Base-by-base conservation (phyloP, 2,797 vertebrate species). In the Zenarchopterus dispar region DNA sequence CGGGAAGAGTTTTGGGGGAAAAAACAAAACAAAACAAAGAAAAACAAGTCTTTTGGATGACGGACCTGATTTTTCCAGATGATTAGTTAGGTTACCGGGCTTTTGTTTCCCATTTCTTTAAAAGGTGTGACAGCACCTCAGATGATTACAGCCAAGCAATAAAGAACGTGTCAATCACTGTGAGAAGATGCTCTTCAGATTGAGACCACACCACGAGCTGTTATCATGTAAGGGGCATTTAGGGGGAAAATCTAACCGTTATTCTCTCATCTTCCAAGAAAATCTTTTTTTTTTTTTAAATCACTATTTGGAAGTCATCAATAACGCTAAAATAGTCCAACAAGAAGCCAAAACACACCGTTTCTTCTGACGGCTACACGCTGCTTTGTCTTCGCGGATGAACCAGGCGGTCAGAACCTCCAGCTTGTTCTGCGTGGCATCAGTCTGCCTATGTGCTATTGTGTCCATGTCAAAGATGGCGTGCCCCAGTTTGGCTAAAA, bases 401-500 rank as follows among this genome's bases (percentile, higher is more conserved):
- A 41, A 18, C 0, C 62, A 15, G 16, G 16, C 13, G 36, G 36
- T 44, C 17, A 18, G 52, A 26, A 57, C 31, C 4, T 2, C 22
- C 21, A 8, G 4, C 36, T 8, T 18, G 50, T 19, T 28, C 18
- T 28, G 47, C 67, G 41, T 23, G 31, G 46, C 21, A 18, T 11
- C 44, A 18, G 56, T 45, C 67, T 47, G 49, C 8, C 52, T 48
- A 52, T 76, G 71, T 21, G 54, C 67, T 44, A 52, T 24, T 75
- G 69, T 82, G 7, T 51, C 50, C 67, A 21, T 71, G 64, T 63
- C 75, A 77, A 76, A 67, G 52, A 61, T 28, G 0, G 16, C 31
- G n/a, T 73, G 80, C 19, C 84, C 85, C 79, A 85, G 58, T 81
- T 84, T 70, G 62, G 36, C 67, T 13, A 4, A 54, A 56, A 71